Conservation (phyloP, 2,113 vertebrate genomes). For the Silurus asotus region DNA sequence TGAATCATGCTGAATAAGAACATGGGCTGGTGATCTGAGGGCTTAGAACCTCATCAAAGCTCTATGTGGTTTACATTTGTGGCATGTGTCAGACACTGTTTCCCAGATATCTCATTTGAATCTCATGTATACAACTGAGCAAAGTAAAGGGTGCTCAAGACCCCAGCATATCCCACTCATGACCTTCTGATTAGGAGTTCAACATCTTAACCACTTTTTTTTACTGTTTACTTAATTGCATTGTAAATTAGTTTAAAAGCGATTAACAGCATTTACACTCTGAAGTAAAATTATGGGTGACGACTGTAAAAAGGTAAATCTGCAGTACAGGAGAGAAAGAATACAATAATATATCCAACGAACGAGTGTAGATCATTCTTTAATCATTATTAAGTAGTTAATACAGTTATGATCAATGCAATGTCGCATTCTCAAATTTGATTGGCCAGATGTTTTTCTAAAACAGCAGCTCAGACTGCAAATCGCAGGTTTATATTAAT, state of each 20-base stretch:
- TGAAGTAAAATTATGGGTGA: neutral
- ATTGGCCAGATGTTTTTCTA: neutral
- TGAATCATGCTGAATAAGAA: neutral
- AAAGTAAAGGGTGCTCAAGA: too few species aligned
- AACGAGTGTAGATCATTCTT: neutral
- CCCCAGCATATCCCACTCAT: too few species aligned
- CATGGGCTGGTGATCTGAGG: neutral
- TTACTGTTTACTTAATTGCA: neutral
- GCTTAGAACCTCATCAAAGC: neutral
- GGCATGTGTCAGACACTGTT: too few species aligned
- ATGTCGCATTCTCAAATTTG: neutral
- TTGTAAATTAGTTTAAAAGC: neutral
- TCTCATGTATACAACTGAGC: too few species aligned
- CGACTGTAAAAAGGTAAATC: neutral
- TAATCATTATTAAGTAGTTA: neutral
- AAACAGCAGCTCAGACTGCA: neutral
- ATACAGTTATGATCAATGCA: neutral
- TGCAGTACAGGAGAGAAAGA: neutral
- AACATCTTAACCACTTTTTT: too few species aligned
- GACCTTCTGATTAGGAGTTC: too few species aligned
- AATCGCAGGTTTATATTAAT: too few species aligned
- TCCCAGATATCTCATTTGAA: too few species aligned
- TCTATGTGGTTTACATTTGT: too few species aligned
- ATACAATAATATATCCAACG: neutral
- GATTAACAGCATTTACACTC: neutral